Evolutionary conservation across 2,113 vertebrate genomes (phyloP).

Genomic region (Chaetodon auriga): DNA sequence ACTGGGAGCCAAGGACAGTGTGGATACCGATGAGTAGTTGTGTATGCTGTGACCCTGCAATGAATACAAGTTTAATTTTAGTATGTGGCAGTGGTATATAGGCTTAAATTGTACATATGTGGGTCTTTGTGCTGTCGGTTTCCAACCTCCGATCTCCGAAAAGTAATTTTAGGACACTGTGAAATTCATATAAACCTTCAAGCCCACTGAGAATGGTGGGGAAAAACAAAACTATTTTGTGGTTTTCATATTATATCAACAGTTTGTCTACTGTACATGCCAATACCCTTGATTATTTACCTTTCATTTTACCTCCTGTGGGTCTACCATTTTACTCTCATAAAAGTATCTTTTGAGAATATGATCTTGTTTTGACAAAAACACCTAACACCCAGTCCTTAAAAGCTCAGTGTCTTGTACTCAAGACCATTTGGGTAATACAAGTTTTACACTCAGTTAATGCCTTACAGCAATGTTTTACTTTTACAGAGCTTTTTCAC

Average conservation of each 20-base stretch:
- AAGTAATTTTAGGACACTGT: not conserved
- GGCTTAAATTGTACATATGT: not conserved
- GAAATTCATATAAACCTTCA: not conserved
- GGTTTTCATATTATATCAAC: not conserved
- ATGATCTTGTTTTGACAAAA: conserved; percentile 1
- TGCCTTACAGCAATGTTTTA: conserved; percentile 39
- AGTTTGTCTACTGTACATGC: not conserved
- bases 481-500: conserved; percentile 23
- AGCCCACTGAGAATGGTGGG: not conserved
- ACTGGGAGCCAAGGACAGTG: not conserved
- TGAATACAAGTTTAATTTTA: not conserved
- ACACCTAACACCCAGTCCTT: not conserved
- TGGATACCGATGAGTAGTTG: conserved; percentile 13
- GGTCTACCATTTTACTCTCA: not conserved
- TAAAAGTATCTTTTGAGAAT: not conserved
- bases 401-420: not conserved
- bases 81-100: conserved; percentile 5
- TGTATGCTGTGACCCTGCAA: conserved; percentile 10
- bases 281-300: not conserved
- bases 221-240: not conserved
- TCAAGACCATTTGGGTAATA: conserved; percentile 21
- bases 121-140: not conserved
- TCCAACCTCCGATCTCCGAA: not conserved
- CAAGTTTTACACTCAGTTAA: conserved; percentile 27
- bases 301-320: conserved; percentile 5